Evolutionary conservation across 2,888 invertebrate species (phyloP).

Genomic region (Cerceris rybyensis): DNA sequence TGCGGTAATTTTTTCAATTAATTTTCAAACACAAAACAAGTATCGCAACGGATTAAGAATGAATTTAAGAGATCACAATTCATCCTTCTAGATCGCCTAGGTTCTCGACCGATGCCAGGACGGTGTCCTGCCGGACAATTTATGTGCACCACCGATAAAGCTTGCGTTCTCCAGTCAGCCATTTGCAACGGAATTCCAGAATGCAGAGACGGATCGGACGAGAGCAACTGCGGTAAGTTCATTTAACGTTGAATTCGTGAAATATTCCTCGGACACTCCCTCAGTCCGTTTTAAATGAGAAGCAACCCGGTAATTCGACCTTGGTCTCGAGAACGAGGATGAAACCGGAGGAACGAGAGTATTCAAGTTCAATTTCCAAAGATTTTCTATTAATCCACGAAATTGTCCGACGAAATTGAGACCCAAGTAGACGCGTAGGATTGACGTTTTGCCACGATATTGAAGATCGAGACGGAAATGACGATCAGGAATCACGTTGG

Average conservation of each 20-base stretch:
- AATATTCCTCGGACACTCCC: no score
- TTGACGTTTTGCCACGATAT: no score
- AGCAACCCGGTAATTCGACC: no score
- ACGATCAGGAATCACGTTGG: slow-evolving; percentile 80
- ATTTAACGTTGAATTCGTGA: background rate
- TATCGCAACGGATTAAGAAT: background rate
- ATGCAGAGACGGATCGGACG: slow-evolving; percentile 85
- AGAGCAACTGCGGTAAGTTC: slow-evolving; percentile 82
- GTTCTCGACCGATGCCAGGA: slow-evolving; percentile 56
- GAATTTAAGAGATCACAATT: background rate
- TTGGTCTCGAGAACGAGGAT: no score
- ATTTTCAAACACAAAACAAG: no score
- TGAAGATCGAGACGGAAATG: slow-evolving; percentile 2
- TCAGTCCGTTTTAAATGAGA: no score
- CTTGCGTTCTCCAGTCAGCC: slow-evolving; percentile 81
- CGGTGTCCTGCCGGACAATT: slow-evolving; percentile 79
- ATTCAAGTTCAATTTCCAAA: no score
- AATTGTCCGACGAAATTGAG: no score
- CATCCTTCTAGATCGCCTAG: slow-evolving; percentile 31
- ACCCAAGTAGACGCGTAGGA: no score
- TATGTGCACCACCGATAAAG: slow-evolving; percentile 77
- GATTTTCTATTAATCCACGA: no score
- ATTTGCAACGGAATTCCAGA: slow-evolving; percentile 83
- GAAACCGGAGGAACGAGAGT: no score
- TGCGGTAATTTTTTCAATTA: slow-evolving; percentile 69